Base-by-base conservation (phyloP, 2,888 invertebrate species). In the Orthosia gracilis region DNA sequence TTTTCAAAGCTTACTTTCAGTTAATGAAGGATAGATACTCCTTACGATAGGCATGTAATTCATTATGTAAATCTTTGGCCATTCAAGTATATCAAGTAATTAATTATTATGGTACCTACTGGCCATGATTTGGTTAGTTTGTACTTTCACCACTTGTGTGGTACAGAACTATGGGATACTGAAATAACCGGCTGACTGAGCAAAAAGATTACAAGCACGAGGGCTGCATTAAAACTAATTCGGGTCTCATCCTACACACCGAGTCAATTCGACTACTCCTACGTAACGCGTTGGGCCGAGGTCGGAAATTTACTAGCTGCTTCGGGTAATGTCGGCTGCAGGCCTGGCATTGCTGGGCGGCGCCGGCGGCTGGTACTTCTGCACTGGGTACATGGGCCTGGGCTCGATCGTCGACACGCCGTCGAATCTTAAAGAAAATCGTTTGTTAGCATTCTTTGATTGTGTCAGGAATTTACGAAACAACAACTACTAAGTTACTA, bases 301-400 rank as follows among this genome's bases (percentile, higher is more conserved):
- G 49, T 63, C 58, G 62, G 54, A 31, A 67, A 40, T 72, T 62
- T 76, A 87, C 89, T 93, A 93, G 88, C 91, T 91, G 78, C 83
- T 73, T 11, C 91, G 89, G 13, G 89, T 64, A 58, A 81, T 73
- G 40, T 89, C 89, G 18, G 88, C 63, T 23, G 88, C 62, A 13
- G 87, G 80, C n/a, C 89, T 84, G 23, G 90, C 73, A 76, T 78
- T 83, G 63, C 78, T 85, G 45, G 89, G 77, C 58, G 89, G 78
- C 58, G 90, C 87, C 0, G 92, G 91, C 26, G 93, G 89, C 78
- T 90, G 89, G 90, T 94, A 95, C 82, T 90, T 90, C 5, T 90
- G 74, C 64, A 96, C 95, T 0, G 94, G 89, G 89, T 89, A 95
- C 94, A 96, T 93, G 1, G 96, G 94, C 23, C 94, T 93, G 18